Evolutionary conservation across 2,113 vertebrate species (phyloP).

Genomic region (Hystrix cristata): DNA sequence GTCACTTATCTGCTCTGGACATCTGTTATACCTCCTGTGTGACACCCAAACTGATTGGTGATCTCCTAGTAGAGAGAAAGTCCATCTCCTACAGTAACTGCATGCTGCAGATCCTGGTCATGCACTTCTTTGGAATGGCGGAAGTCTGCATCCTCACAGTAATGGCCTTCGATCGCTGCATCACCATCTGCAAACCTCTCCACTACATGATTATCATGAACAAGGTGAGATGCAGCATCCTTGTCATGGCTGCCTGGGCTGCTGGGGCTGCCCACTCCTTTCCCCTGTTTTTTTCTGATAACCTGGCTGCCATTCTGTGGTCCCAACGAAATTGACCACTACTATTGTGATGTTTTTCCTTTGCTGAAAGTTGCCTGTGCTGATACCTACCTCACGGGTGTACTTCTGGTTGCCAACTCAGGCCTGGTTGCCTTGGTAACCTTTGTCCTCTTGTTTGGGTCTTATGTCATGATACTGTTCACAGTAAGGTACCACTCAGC

Average conservation of each 20-base stretch:
- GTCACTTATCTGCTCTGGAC: no score
- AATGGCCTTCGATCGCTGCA: slow-evolving; percentile 31
- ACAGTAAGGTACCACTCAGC: no score
- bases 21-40: no score
- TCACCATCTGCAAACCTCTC: slow-evolving; percentile 50
- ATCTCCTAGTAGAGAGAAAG: no score
- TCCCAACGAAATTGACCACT: slow-evolving; percentile 13
- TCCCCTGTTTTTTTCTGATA: slow-evolving; percentile 13
- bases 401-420: no score
- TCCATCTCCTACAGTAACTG: not conserved
- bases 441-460: no score
- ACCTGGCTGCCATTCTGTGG: slow-evolving; percentile 41
- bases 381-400: no score
- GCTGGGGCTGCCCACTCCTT: not conserved
- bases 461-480: no score
- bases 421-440: no score
- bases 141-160: not conserved
- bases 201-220: slow-evolving; percentile 30
- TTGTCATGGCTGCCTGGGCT: not conserved
- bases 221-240: not conserved
- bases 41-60: no score
- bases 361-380: slow-evolving; percentile 42
- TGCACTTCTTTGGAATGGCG: slow-evolving; percentile 36
- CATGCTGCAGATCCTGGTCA: not conserved
- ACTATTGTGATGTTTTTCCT: slow-evolving; percentile 55